Evolutionary conservation across 2,113 vertebrate species (phyloP).

Genomic region (Forbesichthys papilliferus): DNA sequence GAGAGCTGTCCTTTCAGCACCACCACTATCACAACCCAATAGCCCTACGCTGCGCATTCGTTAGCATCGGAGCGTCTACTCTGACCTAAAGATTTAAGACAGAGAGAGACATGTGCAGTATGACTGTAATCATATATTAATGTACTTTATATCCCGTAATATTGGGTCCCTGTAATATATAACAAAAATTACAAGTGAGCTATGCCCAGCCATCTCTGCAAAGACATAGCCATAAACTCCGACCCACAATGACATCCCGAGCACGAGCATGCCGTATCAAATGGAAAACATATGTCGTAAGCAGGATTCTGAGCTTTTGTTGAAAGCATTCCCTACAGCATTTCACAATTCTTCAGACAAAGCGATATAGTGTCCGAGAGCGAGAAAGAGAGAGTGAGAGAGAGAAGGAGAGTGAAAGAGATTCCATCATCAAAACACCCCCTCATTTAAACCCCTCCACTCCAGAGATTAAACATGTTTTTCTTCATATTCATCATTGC

Average conservation of each 20-base stretch:
- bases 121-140: background rate
- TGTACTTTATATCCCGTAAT: no score
- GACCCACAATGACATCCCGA: background rate
- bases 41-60: background rate
- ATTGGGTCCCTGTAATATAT: no score
- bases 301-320: conserved; percentile 30
- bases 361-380: background rate
- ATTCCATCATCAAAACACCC: background rate
- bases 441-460: conserved; percentile 33
- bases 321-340: conserved; percentile 3
- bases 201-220: no score
- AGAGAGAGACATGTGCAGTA: background rate
- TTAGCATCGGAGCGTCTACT: background rate
- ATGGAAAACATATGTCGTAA: conserved; percentile 32
- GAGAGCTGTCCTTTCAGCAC: conserved; percentile 85
- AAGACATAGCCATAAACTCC: background rate
- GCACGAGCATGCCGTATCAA: conserved; percentile 35
- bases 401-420: conserved; percentile 11
- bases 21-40: conserved; percentile 26
- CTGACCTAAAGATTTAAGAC: background rate
- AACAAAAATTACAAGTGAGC: no score
- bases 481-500: conserved; percentile 59
- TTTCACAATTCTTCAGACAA: background rate
- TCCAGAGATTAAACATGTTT: conserved; percentile 54
- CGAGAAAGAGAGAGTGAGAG: conserved; percentile 8